These are phyloP conservation scores for Henricia sp. DNA, from an alignment of 53 echinoderm and acorn worm species.

Conservation along the genomic window DNA sequence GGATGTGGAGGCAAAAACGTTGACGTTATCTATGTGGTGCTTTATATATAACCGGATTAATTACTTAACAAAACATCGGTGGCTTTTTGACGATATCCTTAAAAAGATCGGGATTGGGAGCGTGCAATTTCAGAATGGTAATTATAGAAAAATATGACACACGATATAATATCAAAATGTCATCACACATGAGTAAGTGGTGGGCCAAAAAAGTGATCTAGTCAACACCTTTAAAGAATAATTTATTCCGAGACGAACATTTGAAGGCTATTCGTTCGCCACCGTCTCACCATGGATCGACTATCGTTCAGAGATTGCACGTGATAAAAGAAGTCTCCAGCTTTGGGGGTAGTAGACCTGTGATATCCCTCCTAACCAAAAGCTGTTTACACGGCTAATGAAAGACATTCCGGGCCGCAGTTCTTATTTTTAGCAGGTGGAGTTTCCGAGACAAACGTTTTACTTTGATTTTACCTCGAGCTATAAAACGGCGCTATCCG, in stretches of 20 bases:
- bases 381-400: slow-evolving; percentile 62
- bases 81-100: too few species aligned
- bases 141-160: too few species aligned
- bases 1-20: too few species aligned
- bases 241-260: neutral
- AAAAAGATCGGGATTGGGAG: too few species aligned
- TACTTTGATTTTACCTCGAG: neutral
- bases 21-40: too few species aligned
- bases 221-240: neutral
- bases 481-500: neutral
- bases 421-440: neutral
- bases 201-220: too few species aligned
- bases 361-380: slow-evolving; percentile 46
- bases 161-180: too few species aligned
- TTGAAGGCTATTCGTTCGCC: too few species aligned
- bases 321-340: slow-evolving; percentile 13
- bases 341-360: neutral
- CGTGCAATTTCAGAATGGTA: too few species aligned
- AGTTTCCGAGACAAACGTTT: slow-evolving; percentile 20
- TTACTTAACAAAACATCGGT: too few species aligned
- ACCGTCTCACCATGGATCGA: slow-evolving; percentile 23
- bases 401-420: slow-evolving; percentile 34
- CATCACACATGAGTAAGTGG: too few species aligned
- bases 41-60: too few species aligned
- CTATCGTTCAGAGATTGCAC: slow-evolving; percentile 3